These are phyloP conservation scores for Chydorus sphaericus DNA, from an alignment of 2,888 invertebrate species.

Conservation along the genomic window DNA sequence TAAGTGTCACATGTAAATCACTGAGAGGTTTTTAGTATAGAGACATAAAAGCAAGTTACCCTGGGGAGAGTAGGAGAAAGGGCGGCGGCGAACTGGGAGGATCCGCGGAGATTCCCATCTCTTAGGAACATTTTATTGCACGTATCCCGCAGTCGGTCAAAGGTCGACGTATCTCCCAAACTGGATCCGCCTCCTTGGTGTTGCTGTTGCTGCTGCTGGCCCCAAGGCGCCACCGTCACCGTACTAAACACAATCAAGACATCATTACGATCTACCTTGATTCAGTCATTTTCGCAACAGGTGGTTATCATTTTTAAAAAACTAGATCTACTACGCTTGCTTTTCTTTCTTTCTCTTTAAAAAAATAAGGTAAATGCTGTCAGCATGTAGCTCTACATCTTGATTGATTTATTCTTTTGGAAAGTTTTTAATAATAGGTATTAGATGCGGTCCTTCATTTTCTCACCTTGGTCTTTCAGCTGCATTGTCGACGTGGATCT, in stretches of 20 bases:
- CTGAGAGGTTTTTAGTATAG: too few relatives aligned
- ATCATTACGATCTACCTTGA: too few relatives aligned
- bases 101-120: conserved; percentile 11
- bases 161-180: conserved; percentile 8
- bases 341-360: too few relatives aligned
- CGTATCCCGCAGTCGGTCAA: conserved; percentile 13
- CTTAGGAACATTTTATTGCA: conserved; percentile 13
- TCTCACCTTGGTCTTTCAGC: not conserved
- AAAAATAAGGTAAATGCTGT: too few relatives aligned
- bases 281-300: too few relatives aligned
- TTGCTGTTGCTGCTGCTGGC: not conserved
- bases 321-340: too few relatives aligned
- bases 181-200: too few relatives aligned
- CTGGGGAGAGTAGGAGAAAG: conserved; percentile 7
- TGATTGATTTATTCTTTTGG: not conserved
- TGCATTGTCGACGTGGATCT: not conserved
- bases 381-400: not conserved
- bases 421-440: not conserved
- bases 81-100: conserved; percentile 11
- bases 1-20: too few relatives aligned
- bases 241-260: not conserved
- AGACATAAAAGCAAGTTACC: too few relatives aligned
- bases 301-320: too few relatives aligned
- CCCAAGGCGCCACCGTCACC: not conserved
- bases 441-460: not conserved